phyloP scores from a whole-genome alignment of 2,113 vertebrate genomes.

The Paradisaea rubra region DNA sequence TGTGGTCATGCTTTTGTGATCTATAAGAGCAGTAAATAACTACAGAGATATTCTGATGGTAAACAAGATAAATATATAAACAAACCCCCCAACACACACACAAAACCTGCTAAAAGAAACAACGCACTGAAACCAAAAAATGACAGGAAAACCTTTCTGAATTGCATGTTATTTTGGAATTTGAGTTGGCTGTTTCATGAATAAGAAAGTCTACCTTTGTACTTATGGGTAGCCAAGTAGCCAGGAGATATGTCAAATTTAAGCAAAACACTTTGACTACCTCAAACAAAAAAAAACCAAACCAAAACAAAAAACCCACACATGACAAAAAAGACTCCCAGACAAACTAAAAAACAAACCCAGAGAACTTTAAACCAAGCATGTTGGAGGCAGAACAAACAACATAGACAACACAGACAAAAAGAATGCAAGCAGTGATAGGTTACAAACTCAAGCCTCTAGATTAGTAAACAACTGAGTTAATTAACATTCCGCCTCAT shows the following conservation, averaged over 20 bases:
- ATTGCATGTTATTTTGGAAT: constrained; percentile 4
- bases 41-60: not conserved
- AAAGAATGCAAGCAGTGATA: not conserved
- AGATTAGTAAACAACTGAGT: not conserved
- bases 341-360: not conserved
- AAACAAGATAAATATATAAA: not conserved
- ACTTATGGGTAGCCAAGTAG: not conserved
- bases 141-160: not conserved
- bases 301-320: too few species aligned
- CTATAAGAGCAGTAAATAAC: constrained; percentile 28
- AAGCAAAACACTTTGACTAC: not conserved
- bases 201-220: not conserved
- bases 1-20: constrained; percentile 19
- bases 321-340: not conserved
- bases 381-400: not conserved
- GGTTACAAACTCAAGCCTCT: not conserved
- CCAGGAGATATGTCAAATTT: not conserved
- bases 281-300: not conserved
- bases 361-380: not conserved
- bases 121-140: not conserved
- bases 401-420: not conserved
- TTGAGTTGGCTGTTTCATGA: not conserved
- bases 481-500: not conserved
- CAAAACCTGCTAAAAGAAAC: not conserved
- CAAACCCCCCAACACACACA: not conserved